Evolutionary conservation across 2,113 vertebrate genomes (phyloP), one percentile per base, ranked within the genome.

Genomic region (Indicator indicator): DNA sequence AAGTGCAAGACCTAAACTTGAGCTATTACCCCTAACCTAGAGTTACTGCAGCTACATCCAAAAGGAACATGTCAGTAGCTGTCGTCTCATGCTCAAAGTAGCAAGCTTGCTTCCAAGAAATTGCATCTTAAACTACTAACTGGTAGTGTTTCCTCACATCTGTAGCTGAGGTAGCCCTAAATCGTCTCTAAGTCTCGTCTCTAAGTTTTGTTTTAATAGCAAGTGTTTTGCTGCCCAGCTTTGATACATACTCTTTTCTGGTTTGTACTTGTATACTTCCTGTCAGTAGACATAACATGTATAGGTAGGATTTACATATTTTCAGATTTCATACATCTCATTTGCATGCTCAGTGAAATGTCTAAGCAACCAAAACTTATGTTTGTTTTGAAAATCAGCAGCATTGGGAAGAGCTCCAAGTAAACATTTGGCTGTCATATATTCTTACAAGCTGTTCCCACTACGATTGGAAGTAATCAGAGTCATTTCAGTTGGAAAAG

Each of bases 41-140:
- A 97, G 60, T 50, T 94, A 86, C 60, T 3, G 5, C 67, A 94
- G 8, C 21, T 33, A 63, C 42, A 65, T 59, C 78, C 59, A 46
- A 16, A 88, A 90, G 65, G 82, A 92, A 90, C 38, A 46, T 76
- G 44, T n/a, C 36, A 82, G 65, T 68, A 89, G 32, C 71, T 88
- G 58, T 87, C 91, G 33, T n/a, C 91, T 69, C 69, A 82, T 12
- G 60, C 65, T 94, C 62, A 78, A 86, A 94, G 48, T 11, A 84
- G 50, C 38, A 71, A 90, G 26, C 16, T 56, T 71, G 26, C 67
- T 94, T 90, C 65, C 52, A 83, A 60, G 63, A 52, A 70, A 83
- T 52, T 73, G 64, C 50, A 86, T 65, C 28, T 94, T 92, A 65
- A 79, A 73, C 80, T 54, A 17, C 50, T 50, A 94, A 79, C 3